Percentiles rank a stretch among this genome's conserved stretches.
phyloP scores from a whole-genome alignment of 2,888 invertebrate species.

The Melipona bicolor region DNA sequence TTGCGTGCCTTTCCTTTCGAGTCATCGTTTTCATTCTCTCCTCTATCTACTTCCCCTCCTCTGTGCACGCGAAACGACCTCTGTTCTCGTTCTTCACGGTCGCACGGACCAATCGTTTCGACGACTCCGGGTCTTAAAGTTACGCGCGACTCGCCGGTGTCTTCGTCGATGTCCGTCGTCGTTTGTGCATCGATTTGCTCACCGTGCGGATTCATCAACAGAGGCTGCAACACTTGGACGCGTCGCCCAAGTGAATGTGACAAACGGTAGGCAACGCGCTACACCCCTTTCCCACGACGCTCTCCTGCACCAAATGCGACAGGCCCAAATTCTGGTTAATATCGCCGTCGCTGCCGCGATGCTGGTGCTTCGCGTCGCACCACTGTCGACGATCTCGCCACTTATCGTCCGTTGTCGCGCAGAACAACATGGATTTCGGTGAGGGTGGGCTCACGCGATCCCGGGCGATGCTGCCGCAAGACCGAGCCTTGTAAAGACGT shows the following conservation, averaged over 20 bases:
- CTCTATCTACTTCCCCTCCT: not conserved
- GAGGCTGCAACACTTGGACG: conserved; percentile 86
- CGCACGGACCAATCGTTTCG: not conserved
- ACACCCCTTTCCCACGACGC: conserved; percentile 81
- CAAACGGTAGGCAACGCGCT: conserved; percentile 85
- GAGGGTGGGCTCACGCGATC: conserved; percentile 85
- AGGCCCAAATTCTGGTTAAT: conserved; percentile 85
- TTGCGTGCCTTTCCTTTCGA: no score
- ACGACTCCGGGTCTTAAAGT: conserved; percentile 7
- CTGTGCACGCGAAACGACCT: conserved; percentile 4
- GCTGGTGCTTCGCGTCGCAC: conserved; percentile 81
- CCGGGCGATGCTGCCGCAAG: conserved; percentile 87
- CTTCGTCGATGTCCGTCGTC: conserved; percentile 17
- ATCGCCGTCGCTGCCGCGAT: conserved; percentile 84
- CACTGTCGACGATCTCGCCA: conserved; percentile 84
- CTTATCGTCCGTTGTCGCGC: conserved; percentile 78
- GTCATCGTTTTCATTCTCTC: not conserved
- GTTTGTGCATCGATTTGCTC: conserved; percentile 37
- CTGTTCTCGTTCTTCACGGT: not conserved
- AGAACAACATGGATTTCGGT: conserved; percentile 80
- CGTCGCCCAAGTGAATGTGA: conserved; percentile 86
- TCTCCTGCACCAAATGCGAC: conserved; percentile 76
- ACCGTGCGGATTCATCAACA: conserved; percentile 83
- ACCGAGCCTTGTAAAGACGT: conserved; percentile 87
- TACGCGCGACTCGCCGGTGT: not conserved